These are phyloP conservation scores for Desmodus rotundus DNA, from an alignment of 2,113 vertebrate genomes.

Conservation along the genomic window DNA sequence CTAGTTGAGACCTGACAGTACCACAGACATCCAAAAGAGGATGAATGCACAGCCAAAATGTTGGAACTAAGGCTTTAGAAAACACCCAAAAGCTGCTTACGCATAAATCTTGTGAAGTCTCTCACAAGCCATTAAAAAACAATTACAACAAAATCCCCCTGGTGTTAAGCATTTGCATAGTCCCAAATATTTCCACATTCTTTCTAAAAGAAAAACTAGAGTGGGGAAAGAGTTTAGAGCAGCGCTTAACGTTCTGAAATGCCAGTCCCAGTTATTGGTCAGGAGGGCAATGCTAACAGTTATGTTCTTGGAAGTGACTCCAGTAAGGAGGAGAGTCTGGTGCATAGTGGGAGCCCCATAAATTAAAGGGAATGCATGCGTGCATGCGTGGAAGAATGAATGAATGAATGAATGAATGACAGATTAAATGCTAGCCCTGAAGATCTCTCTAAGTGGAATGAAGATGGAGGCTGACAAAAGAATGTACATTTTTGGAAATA, in stretches of 20 bases:
- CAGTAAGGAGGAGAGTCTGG: background rate
- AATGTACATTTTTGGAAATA: background rate
- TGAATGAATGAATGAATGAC: background rate
- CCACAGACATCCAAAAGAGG: background rate
- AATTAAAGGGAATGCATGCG: background rate
- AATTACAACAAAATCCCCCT: slow-evolving; percentile 17
- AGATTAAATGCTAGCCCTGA: background rate
- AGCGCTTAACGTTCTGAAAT: background rate
- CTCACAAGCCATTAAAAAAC: slow-evolving; percentile 39
- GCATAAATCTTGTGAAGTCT: slow-evolving; percentile 23
- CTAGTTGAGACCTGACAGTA: background rate
- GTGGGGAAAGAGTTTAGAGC: background rate
- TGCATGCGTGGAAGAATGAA: background rate
- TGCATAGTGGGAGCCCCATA: background rate
- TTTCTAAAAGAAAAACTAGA: background rate
- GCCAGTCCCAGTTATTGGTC: background rate
- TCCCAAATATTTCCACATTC: background rate
- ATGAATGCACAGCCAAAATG: background rate
- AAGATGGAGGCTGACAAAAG: background rate
- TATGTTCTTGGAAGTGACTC: background rate
- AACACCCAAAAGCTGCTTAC: background rate
- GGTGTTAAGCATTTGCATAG: background rate
- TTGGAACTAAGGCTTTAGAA: slow-evolving; percentile 30
- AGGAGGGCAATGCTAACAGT: background rate
- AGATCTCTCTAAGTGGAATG: background rate